Conservation (phyloP, 1,140 invertebrate genomes). For the Euura lappo region DNA sequence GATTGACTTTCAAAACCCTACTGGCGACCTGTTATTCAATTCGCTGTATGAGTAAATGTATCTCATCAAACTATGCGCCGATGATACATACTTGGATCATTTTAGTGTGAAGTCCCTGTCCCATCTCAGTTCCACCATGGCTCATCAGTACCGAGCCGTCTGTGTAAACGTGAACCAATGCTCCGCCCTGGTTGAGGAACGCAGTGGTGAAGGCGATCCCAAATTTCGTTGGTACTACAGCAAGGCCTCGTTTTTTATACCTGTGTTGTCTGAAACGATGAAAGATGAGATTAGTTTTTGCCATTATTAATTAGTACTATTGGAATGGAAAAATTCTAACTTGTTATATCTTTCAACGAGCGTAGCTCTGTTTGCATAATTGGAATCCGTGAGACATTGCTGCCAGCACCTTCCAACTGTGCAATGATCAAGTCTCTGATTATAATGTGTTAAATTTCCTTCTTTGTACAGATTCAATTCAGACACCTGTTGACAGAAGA, state of each 20-base stretch:
- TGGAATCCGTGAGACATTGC: slow-evolving; percentile 77
- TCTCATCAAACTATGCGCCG: slow-evolving; percentile 8
- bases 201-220: slow-evolving; percentile 84
- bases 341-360: slow-evolving; percentile 76
- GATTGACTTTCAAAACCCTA: slow-evolving; percentile 73
- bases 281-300: background rate
- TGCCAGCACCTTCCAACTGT: slow-evolving; percentile 82
- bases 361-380: slow-evolving; percentile 68
- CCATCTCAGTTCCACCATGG: slow-evolving; percentile 95
- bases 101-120: slow-evolving; percentile 95
- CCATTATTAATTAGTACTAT: slow-evolving; percentile 4
- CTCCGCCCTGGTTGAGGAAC: slow-evolving; percentile 88
- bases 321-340: slow-evolving; percentile 52
- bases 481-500: slow-evolving; percentile 60
- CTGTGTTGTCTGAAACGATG: slow-evolving; percentile 68
- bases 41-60: background rate
- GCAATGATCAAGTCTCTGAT: slow-evolving; percentile 77
- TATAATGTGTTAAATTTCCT: slow-evolving; percentile 80
- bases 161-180: slow-evolving; percentile 85
- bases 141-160: slow-evolving; percentile 93
- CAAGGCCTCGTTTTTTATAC: slow-evolving; percentile 88
- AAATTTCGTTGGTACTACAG: slow-evolving; percentile 89
- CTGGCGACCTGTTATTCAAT: slow-evolving; percentile 67
- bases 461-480: slow-evolving; percentile 83
- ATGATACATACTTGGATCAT: slow-evolving; percentile 79